Evolutionary conservation across 2,888 invertebrate genomes (phyloP).

Genomic region (Brachyptera risi): DNA sequence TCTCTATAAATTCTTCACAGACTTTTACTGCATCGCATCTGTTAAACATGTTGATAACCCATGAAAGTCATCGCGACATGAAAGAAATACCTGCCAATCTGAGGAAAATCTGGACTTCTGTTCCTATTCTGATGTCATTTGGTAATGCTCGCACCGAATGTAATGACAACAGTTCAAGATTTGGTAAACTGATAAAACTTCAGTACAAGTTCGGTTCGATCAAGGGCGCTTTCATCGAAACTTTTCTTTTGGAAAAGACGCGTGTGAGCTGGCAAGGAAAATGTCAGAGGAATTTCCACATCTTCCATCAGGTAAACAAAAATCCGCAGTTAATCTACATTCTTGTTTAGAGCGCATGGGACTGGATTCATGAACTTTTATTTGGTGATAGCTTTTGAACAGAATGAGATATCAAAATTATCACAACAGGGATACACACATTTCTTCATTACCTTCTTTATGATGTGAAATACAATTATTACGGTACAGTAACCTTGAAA

Average conservation of each 20-base stretch:
- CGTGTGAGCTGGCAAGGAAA: slow-evolving; percentile 41
- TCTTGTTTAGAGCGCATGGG: not conserved
- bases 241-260: slow-evolving; percentile 45
- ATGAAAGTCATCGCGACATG: not conserved
- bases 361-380: no score
- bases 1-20: no score
- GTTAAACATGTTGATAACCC: slow-evolving; percentile 40
- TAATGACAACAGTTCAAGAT: slow-evolving; percentile 45
- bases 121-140: slow-evolving; percentile 41
- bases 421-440: no score
- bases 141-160: slow-evolving; percentile 45
- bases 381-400: no score
- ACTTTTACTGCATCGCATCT: slow-evolving; percentile 45
- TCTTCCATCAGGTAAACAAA: slow-evolving; percentile 43
- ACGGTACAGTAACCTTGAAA: no score
- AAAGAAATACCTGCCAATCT: slow-evolving; percentile 36
- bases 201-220: slow-evolving; percentile 40
- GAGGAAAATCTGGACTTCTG: slow-evolving; percentile 39
- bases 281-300: slow-evolving; percentile 44
- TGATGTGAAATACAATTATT: no score
- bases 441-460: no score
- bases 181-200: slow-evolving; percentile 44
- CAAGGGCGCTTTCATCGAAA: slow-evolving; percentile 43
- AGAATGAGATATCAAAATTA: no score
- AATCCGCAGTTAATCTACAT: not conserved